Evolutionary conservation across 30 jellyfish, hydroid and myxozoan genomes (phyloP), one percentile per base, ranked within the genome.

Genomic region (Cassiopea xamachana): DNA sequence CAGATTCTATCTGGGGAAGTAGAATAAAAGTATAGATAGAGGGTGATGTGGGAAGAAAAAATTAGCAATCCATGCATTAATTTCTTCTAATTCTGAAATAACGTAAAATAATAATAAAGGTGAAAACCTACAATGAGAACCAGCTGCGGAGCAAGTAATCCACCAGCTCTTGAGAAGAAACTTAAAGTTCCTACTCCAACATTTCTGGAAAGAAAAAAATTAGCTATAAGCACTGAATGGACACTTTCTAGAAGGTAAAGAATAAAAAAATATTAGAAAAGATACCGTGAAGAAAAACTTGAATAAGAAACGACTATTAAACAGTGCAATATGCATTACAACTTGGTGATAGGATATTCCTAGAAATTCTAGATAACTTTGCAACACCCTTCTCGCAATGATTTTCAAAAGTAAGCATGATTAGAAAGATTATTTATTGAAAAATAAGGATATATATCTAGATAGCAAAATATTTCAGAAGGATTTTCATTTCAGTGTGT

Each of bases 131-230:
- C 97, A 69, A 91, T 17, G 46, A 91, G 87, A 64, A 91, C 97
- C n/a, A 91, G 69, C 71, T 89, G 96, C 43, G 96, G 96, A 44
- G 96, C 96, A 80, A 89, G 68, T 43, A 72, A 61, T 18, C 96
- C 84, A 50, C 96, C 96, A 80, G 76, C 15, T 43, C 96, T 84
- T 13, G 92, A 51, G 39, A 89, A 70, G 48, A 83, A 61, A 43
- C 79, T 48, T 7, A 84, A 81, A 19, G 87, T 75, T 1, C 96
- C 96, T 6, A 89, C 88, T 2, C 96, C 89, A 19, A 81, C 64
- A 75, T 89, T 89, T 18, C 96, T 89, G 62, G 16, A 76, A 70
- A 80, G 1, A 1, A 70, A 48, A 13, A 1, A 87, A 58, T 13
- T 5, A 44, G 70, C 13, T 43, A 6, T 7, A 7, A 76, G 7